Evolutionary conservation across 1,140 invertebrate species (phyloP), one percentile per base, ranked within the genome.

Genomic region (Paramacrobiotus metropolitanus): DNA sequence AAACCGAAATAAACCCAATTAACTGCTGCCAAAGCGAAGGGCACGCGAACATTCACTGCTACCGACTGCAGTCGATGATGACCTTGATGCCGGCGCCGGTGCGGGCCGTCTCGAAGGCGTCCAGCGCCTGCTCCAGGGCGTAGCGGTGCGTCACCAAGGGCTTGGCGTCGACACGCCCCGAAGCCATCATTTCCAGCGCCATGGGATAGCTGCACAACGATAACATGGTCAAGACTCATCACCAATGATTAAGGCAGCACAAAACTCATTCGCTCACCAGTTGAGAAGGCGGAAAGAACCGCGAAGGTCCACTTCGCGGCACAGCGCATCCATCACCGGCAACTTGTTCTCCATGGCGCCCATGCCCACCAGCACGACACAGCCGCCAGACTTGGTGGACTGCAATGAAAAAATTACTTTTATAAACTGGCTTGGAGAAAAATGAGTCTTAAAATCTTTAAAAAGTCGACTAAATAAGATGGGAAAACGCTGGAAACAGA

Each of bases 261-360:
- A n/a, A n/a, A n/a, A n/a, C n/a, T n/a, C n/a, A n/a, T n/a, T n/a
- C 24, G 15, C 78, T 74, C 73, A 87, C 84, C 87, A 85, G 74
- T 94, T 92, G 45, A 77, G 82, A 70, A 93, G 94, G 74, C 90
- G 79, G 73, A 95, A 94, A 30, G 87, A 81, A 55, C 90, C 90
- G 68, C 81, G 77, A 62, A 96, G 87, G 70, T 93, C 87, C 2
- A 96, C 82, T 77, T 95, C 91, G 62, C 84, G 73, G 0, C 81
- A 73, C 18, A 85, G 72, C 1, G 87, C 86, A 69, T 82, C 81
- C 1, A 86, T 79, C 60, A 95, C 72, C 2, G 90, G 89, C 40
- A 95, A 63, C 66, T 59, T 44, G 44, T 18, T 29, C 62, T 55
- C 83, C 1, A 80, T 66, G 61, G 80, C 76, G 60, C 87, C 87